Percentiles rank a stretch among this genome's conserved stretches.
These are phyloP conservation scores for Nansenia antarctica DNA, from an alignment of 2,113 vertebrate genomes.

Conservation along the genomic window DNA sequence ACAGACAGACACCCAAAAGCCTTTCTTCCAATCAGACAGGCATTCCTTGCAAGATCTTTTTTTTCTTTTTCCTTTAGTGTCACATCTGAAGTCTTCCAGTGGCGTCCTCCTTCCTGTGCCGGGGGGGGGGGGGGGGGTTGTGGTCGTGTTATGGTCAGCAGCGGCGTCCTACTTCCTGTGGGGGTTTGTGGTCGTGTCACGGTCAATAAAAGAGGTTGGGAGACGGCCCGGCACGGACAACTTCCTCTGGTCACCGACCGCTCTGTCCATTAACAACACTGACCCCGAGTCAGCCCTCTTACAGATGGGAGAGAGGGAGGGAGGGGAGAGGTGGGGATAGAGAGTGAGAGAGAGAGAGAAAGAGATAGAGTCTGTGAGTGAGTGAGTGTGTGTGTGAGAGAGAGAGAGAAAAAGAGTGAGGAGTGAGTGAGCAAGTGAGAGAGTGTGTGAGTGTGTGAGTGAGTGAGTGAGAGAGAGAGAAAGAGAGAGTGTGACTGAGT, in stretches of 20 bases:
- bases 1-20: background rate
- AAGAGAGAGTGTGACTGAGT: too few species aligned
- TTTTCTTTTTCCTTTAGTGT: slow-evolving; percentile 4
- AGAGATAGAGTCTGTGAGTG: too few species aligned
- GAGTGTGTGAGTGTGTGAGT: too few species aligned
- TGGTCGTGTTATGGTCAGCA: slow-evolving; percentile 7
- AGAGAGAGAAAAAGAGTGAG: too few species aligned
- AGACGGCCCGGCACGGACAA: slow-evolving; percentile 41
- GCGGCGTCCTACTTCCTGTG: slow-evolving; percentile 47
- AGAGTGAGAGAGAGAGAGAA: too few species aligned
- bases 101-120: slow-evolving; percentile 14
- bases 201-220: slow-evolving; percentile 48
- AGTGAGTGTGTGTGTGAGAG: too few species aligned
- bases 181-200: slow-evolving; percentile 44
- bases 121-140: background rate
- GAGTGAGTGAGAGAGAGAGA: too few species aligned
- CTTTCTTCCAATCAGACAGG: background rate
- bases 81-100: slow-evolving; percentile 19
- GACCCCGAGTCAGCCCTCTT: slow-evolving; percentile 2
- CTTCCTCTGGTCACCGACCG: slow-evolving; percentile 44
- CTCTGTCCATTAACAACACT: slow-evolving; percentile 25
- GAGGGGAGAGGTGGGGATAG: too few species aligned
- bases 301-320: too few species aligned
- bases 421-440: too few species aligned
- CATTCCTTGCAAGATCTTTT: background rate